Evolutionary conservation across 1,140 invertebrate species (phyloP).

Genomic region (Heliconius melpomene): DNA sequence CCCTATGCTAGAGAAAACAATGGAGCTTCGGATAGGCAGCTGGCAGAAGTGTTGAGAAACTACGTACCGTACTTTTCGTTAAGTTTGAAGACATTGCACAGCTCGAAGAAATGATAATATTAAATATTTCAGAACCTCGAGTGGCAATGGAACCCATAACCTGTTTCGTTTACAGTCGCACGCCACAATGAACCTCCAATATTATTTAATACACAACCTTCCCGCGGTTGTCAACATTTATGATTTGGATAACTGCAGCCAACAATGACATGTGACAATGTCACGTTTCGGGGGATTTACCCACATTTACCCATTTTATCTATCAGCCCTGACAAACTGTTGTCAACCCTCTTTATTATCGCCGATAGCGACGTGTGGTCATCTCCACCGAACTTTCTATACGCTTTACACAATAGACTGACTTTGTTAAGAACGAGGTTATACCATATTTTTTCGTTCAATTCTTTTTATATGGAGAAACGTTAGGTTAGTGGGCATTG

Average conservation of each 20-base stretch:
- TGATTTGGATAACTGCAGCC: constrained; percentile 8
- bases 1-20: too few relatives aligned
- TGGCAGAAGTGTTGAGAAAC: too few relatives aligned
- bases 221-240: neutral
- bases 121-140: too few relatives aligned
- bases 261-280: neutral
- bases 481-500: too few relatives aligned
- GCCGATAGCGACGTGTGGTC: neutral
- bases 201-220: neutral
- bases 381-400: neutral
- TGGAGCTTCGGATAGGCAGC: too few relatives aligned
- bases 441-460: neutral
- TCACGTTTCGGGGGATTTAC: neutral
- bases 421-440: neutral
- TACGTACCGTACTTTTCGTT: too few relatives aligned
- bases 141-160: too few relatives aligned
- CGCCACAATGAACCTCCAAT: neutral
- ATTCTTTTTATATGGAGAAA: neutral
- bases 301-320: constrained; percentile 9
- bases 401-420: neutral
- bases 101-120: too few relatives aligned
- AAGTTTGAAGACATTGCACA: too few relatives aligned
- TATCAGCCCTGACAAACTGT: constrained; percentile 10
- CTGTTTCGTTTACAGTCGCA: too few relatives aligned
- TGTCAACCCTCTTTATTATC: constrained; percentile 14